Evolutionary conservation across 2,797 vertebrate genomes (phyloP), one percentile per base, ranked within the genome.

Genomic region (Allobates femoralis): DNA sequence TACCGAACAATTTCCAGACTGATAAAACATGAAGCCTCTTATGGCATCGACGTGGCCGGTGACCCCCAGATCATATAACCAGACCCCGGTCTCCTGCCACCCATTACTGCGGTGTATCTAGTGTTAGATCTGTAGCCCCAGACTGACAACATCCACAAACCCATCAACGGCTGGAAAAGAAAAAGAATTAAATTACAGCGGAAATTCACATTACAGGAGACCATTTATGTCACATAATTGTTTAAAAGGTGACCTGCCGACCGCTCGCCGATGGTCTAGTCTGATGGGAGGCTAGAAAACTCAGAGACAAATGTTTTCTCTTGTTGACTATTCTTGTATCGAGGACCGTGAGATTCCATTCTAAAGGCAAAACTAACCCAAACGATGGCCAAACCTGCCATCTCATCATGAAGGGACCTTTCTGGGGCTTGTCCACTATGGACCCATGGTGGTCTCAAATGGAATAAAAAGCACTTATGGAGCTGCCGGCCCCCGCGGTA

Each of bases 171-270:
- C 79, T 75, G 56, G 41, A 46, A 46, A 46, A 75, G 76, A 76
- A 55, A 23, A 53, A 46, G 56, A 60, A 85, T 85, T 56, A 80
- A 82, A 86, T 86, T 82, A 86, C 58, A 58, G 30, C 3, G 80
- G 74, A 83, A 83, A 66, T 86, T 37, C 30, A 64, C 34, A 71
- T 60, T 32, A 77, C 34, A 56, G 26, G 34, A 82, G 79, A 86
- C 67, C 58, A 77, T 76, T 69, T 37, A 46, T 51, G 56, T 46
- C 41, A 50, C 46, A 30, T 83, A 86, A 86, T 86, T 86, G 79
- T 67, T 86, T 86, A 82, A 86, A 71, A 86, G 79, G 79, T 82
- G 79, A 86, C 85, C 79, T 32, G 73, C 10, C 82, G 85, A 86
- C 71, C 85, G 66, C 34, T 23, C 37, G 79, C 58, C 10, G 53